Base-by-base conservation (phyloP, 2,113 vertebrate species). In the Atractosteus spatula region DNA sequence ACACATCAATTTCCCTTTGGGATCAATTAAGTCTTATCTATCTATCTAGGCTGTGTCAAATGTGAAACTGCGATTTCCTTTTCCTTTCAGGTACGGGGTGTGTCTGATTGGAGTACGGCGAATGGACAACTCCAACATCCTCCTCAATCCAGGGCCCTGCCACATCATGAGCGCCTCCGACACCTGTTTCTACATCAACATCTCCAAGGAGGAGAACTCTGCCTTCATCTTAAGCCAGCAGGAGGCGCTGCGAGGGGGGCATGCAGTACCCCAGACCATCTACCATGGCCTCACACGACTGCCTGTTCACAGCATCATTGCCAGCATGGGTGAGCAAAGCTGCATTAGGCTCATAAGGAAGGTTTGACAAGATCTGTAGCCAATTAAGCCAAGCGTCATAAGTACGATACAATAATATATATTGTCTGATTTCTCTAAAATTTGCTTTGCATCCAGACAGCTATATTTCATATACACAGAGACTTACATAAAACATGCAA, bases 171-270 rank as follows among this genome's bases (percentile, higher is more conserved):
- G 90, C 6, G 79, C 83, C 14, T 91, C 91, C 0, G 93, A 94
- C 82, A 94, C 78, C 10, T 94, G 93, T 80, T 94, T 92, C 80
- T 94, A 94, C 85, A 93, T 94, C 81, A 94, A 93, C 74, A 92
- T 94, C 79, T 93, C 93, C 70, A 94, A 94, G 80, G 93, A 94
- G 78, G 93, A 94, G 78, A 94, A 94, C 83, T 94, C 93, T 0
- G 92, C 93, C 13, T 93, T 94, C 64, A 89, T 93, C 77, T 79
- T 90, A 57, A 89, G 89, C 59, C 92, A 92, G 71, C 84, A 84
- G 62, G 92, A 93, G 62, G 85, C 86, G 8, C 77, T 83, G 1
- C 88, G 85, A 78, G 80, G 86, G 41, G 71, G 85, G 57, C 70
- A 80, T 0, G 89, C 89, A 10, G 59, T 16, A 4, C 85, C 83